Base-by-base conservation (phyloP, 2,797 vertebrate genomes). In the Pangasius macronema region DNA sequence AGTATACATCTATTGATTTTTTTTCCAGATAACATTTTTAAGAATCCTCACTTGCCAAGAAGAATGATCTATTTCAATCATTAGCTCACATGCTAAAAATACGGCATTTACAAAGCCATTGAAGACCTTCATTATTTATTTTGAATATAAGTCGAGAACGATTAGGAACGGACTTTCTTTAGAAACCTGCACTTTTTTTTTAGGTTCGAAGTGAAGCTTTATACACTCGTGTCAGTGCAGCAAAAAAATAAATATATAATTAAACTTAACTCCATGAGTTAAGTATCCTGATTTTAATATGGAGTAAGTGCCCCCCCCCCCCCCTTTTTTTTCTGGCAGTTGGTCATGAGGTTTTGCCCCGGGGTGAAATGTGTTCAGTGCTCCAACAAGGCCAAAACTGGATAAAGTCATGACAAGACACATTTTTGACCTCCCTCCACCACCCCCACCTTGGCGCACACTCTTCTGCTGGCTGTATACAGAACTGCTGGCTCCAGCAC, bases 401-500 rank as follows among this genome's bases (percentile, higher is more conserved):
- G 84, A 88, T 67, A 65, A 88, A 84, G 89, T 85, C 88, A 88
- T 88, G 85, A 90, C 85, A 65, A 80, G 85, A 55, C 27, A 75
- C 84, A 83, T 81, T 87, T 85, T 57, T 87, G 49, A 67, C 79
- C 82, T 83, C 61, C 73, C n/a, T 67, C 68, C 72, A 55, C 42
- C 51, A 46, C 57, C 65, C n/a, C 84, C 55, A 46, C 27, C 27
- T 70, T 59, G 81, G 51, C 55, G n/a, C 36, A 5, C 39, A 89
- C 65, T 88, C 75, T 86, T 86, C 84, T 53, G 36, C 51, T 87
- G 84, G 76, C 84, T 61, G 87, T 51, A 22, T 57, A 18, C 84
- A 89, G 85, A 89, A 90, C 87, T 88, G 77, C 84, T 73, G 89
- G 87, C 89, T 88, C 90, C 89, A 83, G 77, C 89, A 87, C 72